A percentile compares a stretch with the other conserved stretches of the same genome.
Conservation (phyloP, 2,888 invertebrate genomes). For the Opisthograptis luteolata region DNA sequence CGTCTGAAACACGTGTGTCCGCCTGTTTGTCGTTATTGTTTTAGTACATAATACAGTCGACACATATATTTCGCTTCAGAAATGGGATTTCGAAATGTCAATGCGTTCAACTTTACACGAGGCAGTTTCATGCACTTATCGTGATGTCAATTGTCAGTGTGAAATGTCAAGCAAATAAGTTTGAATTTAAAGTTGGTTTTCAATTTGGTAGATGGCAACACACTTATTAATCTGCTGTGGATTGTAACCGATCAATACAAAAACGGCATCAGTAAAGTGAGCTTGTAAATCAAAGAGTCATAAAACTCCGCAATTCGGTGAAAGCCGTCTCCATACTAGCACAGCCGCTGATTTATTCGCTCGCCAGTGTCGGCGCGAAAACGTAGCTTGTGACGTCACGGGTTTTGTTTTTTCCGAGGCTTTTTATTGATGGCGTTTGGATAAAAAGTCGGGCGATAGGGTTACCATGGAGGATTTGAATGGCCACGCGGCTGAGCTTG, state of each 20-base stretch:
- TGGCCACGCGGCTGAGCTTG: constrained; percentile 12
- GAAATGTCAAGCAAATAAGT: constrained; percentile 5
- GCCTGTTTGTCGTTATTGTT: constrained; percentile 36
- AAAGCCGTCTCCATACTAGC: constrained; percentile 76
- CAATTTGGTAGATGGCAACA: too few relatives aligned
- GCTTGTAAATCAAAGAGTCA: constrained; percentile 61
- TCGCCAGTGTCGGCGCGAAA: constrained; percentile 76
- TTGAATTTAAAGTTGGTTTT: background rate
- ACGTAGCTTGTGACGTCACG: constrained; percentile 80
- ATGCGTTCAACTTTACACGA: constrained; percentile 12
- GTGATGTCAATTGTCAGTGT: constrained; percentile 7
- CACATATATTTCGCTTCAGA: constrained; percentile 36
- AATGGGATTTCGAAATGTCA: constrained; percentile 32
- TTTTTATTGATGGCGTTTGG: constrained; percentile 80
- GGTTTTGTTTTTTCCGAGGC: constrained; percentile 67
- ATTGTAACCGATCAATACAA: background rate
- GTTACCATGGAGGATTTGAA: constrained; percentile 41
- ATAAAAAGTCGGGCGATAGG: constrained; percentile 75
- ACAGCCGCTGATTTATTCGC: constrained; percentile 75
- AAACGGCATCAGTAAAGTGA: background rate
- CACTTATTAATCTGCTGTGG: background rate
- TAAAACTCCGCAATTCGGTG: constrained; percentile 71
- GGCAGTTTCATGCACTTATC: constrained; percentile 17
- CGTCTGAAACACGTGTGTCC: constrained; percentile 37
- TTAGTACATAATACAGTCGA: constrained; percentile 38